Evolutionary conservation across 2,113 vertebrate species (phyloP), one percentile per base, ranked within the genome.

Genomic region (Mionectes macconnelli): DNA sequence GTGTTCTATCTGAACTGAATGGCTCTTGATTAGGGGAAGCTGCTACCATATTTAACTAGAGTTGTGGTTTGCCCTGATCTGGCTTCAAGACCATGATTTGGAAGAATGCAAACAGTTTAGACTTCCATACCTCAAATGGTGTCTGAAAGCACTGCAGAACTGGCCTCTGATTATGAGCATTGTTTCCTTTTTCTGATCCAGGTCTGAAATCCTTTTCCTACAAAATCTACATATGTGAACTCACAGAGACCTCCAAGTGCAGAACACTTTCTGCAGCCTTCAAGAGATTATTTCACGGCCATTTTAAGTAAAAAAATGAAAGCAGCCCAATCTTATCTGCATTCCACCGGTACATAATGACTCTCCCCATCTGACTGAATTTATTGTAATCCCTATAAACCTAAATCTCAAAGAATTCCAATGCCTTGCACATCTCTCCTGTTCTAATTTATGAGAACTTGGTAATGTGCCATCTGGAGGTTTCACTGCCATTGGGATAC

Each of bases 401-500:
- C 86, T 93, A 89, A 96, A 96, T 82, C 89, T 92, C 73, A 84
- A 95, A 95, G 92, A 97, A 91, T 94, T 94, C 50, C 90, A 73
- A 89, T 96, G 94, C 85, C 63, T 96, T 89, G 66, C 3, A 35
- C 84, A 87, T 94, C 87, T 92, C 55, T 72, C 45, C 44, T 67
- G 22, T 40, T 90, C 76, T 93, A 94, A 96, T 97, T 97, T 96
- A 97, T 70, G 95, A 50, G 88, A 89, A 92, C 60, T 76, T 94
- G 88, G 74, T 96, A 97, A 95, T 96, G 92, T 93, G 73, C 94
- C 96, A 96, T 93, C 96, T 96, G 96, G 96, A 95, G 73, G 94
- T 87, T 96, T 95, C 96, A 79, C 73, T 93, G 92, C 90, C 89
- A 42, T 57, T 93, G 90, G 83, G 88, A 93, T 10, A 1, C 66